Evolutionary conservation across 2,888 invertebrate species (phyloP), one percentile per base, ranked within the genome.

Genomic region (Epistrophe grossulariae): DNA sequence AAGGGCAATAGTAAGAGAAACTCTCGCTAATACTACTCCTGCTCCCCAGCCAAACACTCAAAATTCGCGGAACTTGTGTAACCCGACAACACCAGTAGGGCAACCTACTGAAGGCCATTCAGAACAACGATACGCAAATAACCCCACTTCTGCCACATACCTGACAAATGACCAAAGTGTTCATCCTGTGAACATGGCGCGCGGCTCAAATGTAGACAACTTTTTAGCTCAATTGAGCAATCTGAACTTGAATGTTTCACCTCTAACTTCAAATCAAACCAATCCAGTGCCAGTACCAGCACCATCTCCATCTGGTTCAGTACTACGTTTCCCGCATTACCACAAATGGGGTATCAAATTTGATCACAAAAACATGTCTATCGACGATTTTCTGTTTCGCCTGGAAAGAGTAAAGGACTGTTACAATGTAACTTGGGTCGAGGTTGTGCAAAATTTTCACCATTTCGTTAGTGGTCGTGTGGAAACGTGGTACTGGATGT

Each of bases 301-400:
- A 0, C 15, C n/a, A 15, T 15, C 31, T 24, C 2, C 11, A 15
- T 6, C 10, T 3, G 3, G 24, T 3, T 24, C 24, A 24, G 24
- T 24, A 2, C 3, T 9, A 17, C 45, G 17, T 5, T 73, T 19
- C 11, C 64, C 17, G 0, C n/a, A 55, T 5, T 76, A 66, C 11
- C 43, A 76, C 6, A 64, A 74, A 28, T 74, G 72, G 72, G 35
- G 59, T 31, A 19, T 72, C 6, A 60, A n/a, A 8, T 73, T 60
- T 7, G 60, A 50, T 24, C 3, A 43, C 2, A 15, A 31, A 10
- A 38, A 50, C 2, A 64, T 64, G 64, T 6, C 64, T 1, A 13
- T 64, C 0, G 64, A 66, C 13, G 64, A 76, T 19, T 64, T 76
- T 10, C 13, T 76, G 4, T 76, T 76, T 2, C 52, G 74, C 0